Base-by-base conservation (phyloP, 2,888 invertebrate species). In the Drosophila austrosaltans region DNA sequence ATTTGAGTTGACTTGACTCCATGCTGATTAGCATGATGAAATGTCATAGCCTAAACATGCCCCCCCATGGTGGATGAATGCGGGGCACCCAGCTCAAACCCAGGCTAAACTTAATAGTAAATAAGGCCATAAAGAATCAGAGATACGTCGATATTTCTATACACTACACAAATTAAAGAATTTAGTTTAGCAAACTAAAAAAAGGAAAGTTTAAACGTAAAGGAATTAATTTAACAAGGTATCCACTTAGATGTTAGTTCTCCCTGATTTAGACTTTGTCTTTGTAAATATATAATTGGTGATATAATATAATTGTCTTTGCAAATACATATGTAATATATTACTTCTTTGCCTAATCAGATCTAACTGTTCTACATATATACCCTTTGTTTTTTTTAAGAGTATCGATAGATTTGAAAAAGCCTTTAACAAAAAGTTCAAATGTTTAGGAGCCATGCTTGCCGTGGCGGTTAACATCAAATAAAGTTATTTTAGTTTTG, bases 1-100 rank as follows among this genome's bases (percentile, higher is more conserved):
- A 73, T 65, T 25, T 48, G 63, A 73, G 66, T 48, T 48, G 48
- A 12, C 22, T 66, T 66, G 73, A 69, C 78, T 75, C 63, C 64
- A 76, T 71, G 69, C 82, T 83, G 88, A 84, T 84, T 88, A 88
- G 81, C 88, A 81, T 84, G 83, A 84, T 79, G 86, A 84, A 84
- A 84, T 82, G 83, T 87, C 83, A 82, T 78, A 78, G 71, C 76
- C 79, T 82, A 66, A 69, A 53, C 56, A 63, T 61, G 60, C 64
- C 36, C 48, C 44, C 66, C 65, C 79, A 12, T 36, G 22, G 71
- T 69, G 72, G 69, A 65, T 61, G 54, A 40, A 44, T 40, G 42
- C 16, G 63, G 40, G 42, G 12, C 25, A 25, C 6, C 6, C 25
- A 42, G 25, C 42, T 6, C 7, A 20, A 12, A 20, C 44, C 20